Percentiles rank a stretch among this genome's conserved stretches.
Evolutionary conservation across 1,140 invertebrate genomes (phyloP).

Genomic region (Wiebesia pumilae): DNA sequence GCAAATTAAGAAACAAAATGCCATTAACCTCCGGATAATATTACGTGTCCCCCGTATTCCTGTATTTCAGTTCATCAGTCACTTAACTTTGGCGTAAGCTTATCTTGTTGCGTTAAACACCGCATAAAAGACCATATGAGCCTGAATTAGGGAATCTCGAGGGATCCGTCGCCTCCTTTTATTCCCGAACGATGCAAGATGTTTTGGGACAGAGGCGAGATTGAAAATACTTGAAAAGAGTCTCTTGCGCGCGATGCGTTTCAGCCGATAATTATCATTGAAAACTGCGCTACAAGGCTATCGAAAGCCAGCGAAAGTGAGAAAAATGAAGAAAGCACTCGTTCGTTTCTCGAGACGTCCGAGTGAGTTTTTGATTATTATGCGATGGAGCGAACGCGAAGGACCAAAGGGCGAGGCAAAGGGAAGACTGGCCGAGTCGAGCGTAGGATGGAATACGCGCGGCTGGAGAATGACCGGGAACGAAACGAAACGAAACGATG

Average conservation of each 20-base stretch:
- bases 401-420: conserved; percentile 3
- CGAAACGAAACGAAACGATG: conserved; percentile 18
- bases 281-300: conserved; percentile 37
- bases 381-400: neutral
- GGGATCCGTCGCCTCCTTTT: neutral
- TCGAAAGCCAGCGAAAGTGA: conserved; percentile 26
- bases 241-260: neutral
- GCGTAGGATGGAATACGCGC: neutral
- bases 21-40: neutral
- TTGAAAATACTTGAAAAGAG: neutral
- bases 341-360: conserved; percentile 3
- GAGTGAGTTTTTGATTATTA: conserved; percentile 48
- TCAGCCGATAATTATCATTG: conserved; percentile 24
- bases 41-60: neutral
- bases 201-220: neutral
- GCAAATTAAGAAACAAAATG: no score
- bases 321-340: conserved; percentile 23
- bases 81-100: neutral
- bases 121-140: neutral
- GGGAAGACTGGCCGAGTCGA: neutral
- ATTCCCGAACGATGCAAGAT: neutral
- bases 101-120: neutral
- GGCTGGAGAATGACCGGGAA: conserved; percentile 46
- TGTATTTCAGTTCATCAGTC: neutral
- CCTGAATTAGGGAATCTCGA: neutral